phyloP scores from a whole-genome alignment of 2,797 vertebrate species.

The Sardinella longiceps region DNA sequence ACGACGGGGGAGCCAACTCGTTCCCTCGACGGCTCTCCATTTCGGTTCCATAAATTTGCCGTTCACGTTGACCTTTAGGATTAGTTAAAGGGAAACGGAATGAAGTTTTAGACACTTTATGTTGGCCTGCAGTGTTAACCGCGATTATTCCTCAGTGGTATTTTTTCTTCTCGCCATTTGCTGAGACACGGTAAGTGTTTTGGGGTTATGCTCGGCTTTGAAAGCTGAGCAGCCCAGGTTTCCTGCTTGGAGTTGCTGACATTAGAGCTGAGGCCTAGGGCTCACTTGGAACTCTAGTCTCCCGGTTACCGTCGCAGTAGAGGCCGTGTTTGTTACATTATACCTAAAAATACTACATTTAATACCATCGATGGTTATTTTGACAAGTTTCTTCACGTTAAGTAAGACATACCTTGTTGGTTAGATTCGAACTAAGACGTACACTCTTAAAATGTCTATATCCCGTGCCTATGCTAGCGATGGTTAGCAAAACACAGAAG shows the following conservation, averaged over 20 bases:
- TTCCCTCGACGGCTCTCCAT: conserved; percentile 64
- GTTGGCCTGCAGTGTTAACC: conserved; percentile 14
- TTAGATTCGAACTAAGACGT: background rate
- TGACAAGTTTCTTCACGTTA: background rate
- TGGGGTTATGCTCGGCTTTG: conserved; percentile 23
- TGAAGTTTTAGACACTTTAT: conserved; percentile 54
- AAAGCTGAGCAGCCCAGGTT: conserved; percentile 43
- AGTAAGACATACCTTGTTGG: background rate
- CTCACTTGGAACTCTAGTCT: conserved; percentile 70
- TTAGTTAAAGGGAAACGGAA: conserved; percentile 58
- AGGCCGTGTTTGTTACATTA: conserved; percentile 46
- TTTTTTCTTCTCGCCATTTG: conserved; percentile 29
- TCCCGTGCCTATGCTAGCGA: background rate
- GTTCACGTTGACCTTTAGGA: conserved; percentile 66
- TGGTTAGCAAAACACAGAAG: background rate
- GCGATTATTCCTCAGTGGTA: background rate
- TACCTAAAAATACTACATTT: background rate
- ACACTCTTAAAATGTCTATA: background rate
- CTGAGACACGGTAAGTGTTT: conserved; percentile 70
- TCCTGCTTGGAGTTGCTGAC: conserved; percentile 48
- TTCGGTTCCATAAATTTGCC: conserved; percentile 59
- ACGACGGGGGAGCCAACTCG: conserved; percentile 50
- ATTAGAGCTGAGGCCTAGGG: conserved; percentile 67
- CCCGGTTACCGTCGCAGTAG: conserved; percentile 55
- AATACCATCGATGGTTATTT: background rate